Conservation (phyloP, 2,888 invertebrate genomes). For the Sinopyrophorus schimmeli region DNA sequence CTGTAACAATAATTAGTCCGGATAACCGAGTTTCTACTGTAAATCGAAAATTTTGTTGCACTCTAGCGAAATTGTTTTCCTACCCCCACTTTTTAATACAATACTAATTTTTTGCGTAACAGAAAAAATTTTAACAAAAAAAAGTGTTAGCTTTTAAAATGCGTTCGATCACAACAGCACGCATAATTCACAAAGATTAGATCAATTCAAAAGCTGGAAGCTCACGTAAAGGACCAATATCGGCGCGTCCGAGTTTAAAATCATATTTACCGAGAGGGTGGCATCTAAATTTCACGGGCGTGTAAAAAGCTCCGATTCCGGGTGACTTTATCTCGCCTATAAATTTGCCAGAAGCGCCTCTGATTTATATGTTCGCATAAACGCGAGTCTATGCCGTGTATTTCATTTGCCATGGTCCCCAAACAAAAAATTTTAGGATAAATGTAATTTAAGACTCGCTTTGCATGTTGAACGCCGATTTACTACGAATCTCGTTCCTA, state of each 20-base stretch:
- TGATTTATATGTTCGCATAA: constrained; percentile 58
- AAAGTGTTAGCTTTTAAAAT: constrained; percentile 34
- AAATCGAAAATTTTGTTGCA: too few species aligned
- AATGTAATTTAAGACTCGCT: too few species aligned
- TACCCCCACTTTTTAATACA: too few species aligned
- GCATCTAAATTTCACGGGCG: constrained; percentile 57
- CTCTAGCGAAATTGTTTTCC: too few species aligned
- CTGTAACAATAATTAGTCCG: too few species aligned
- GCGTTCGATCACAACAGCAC: constrained; percentile 42
- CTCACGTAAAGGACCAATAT: constrained; percentile 52
- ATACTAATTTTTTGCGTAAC: too few species aligned
- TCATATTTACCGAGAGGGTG: constrained; percentile 53
- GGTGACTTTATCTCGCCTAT: constrained; percentile 58
- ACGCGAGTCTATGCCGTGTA: constrained; percentile 39
- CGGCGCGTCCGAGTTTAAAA: constrained; percentile 52
- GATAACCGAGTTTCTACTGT: too few species aligned
- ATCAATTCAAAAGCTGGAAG: constrained; percentile 49
- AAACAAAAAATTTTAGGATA: constrained; percentile 31
- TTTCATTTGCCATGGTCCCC: constrained; percentile 31
- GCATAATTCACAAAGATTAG: constrained; percentile 47
- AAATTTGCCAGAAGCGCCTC: constrained; percentile 58
- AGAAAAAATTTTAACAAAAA: constrained; percentile 17
- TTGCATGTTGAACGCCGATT: too few species aligned
- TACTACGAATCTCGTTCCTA: too few species aligned
- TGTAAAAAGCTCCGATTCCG: constrained; percentile 57